A percentile compares a stretch with the other conserved stretches of the same genome.
Conservation (phyloP, 2,113 vertebrate species). For the Chaenocephalus aceratus region DNA sequence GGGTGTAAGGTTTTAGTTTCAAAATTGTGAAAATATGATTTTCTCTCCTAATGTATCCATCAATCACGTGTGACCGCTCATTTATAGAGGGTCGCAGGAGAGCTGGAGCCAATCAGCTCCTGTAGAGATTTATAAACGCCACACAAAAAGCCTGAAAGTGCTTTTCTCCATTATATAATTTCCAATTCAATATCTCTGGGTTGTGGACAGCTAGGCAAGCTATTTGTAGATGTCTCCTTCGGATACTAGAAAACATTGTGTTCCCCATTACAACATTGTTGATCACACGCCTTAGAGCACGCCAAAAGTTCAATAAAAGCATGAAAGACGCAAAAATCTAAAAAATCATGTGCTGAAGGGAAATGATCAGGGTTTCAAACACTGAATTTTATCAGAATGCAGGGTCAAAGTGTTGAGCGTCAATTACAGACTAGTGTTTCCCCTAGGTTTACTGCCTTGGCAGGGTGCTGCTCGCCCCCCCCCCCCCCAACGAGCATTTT, state of each 20-base stretch:
- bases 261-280: neutral
- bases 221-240: neutral
- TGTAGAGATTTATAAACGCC: too few species aligned
- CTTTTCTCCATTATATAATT: neutral
- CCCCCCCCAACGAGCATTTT: too few species aligned
- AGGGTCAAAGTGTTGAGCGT: slow-evolving; percentile 19
- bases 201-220: neutral
- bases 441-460: too few species aligned
- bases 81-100: too few species aligned
- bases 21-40: neutral
- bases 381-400: neutral
- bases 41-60: neutral
- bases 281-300: too few species aligned
- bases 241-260: neutral
- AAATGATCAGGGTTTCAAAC: neutral
- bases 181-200: neutral
- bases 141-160: neutral
- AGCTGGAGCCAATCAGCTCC: too few species aligned
- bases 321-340: neutral
- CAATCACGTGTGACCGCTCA: neutral
- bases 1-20: too few species aligned
- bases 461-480: too few species aligned
- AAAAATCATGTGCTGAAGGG: neutral
- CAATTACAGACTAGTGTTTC: slow-evolving; percentile 19
- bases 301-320: too few species aligned